Percentiles rank a stretch among this genome's conserved stretches.
Conservation (phyloP, 2,888 invertebrate species). For the Dynastes hyllus region DNA sequence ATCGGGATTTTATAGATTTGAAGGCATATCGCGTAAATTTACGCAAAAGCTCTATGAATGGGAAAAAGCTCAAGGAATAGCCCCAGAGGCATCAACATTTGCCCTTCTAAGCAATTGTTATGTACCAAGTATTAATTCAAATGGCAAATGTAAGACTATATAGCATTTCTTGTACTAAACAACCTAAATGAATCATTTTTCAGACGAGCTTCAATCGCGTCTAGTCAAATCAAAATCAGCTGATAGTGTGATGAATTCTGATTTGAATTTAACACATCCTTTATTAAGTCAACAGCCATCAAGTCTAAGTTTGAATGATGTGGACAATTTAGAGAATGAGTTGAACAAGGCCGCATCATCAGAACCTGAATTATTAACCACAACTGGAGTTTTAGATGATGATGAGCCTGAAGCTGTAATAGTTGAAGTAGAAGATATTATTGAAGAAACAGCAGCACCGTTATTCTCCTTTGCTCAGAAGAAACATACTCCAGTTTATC, state of each 20-base stretch:
- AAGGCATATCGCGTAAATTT: constrained; percentile 91
- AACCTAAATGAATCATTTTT: constrained; percentile 7
- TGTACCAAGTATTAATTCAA: constrained; percentile 72
- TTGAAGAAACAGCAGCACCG: constrained; percentile 85
- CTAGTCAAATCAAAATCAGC: constrained; percentile 85
- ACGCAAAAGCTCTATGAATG: constrained; percentile 93
- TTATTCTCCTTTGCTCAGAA: constrained; percentile 80
- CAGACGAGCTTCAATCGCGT: constrained; percentile 54
- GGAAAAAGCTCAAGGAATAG: constrained; percentile 91
- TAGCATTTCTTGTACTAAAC: background rate
- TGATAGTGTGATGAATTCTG: constrained; percentile 79
- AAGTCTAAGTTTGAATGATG: constrained; percentile 83
- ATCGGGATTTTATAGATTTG: constrained; percentile 87
- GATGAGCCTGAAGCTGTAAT: constrained; percentile 83
- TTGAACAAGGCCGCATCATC: constrained; percentile 60
- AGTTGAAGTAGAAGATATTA: constrained; percentile 87
- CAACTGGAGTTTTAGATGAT: constrained; percentile 59
- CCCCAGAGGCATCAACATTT: constrained; percentile 89
- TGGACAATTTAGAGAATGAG: constrained; percentile 78
- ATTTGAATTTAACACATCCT: constrained; percentile 66
- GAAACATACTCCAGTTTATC: constrained; percentile 84
- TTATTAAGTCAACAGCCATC: constrained; percentile 80
- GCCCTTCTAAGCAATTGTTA: constrained; percentile 76
- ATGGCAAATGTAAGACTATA: constrained; percentile 45
- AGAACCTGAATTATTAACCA: constrained; percentile 62